phyloP scores from a whole-genome alignment of 2,888 invertebrate genomes.

The Euphydryas editha region DNA sequence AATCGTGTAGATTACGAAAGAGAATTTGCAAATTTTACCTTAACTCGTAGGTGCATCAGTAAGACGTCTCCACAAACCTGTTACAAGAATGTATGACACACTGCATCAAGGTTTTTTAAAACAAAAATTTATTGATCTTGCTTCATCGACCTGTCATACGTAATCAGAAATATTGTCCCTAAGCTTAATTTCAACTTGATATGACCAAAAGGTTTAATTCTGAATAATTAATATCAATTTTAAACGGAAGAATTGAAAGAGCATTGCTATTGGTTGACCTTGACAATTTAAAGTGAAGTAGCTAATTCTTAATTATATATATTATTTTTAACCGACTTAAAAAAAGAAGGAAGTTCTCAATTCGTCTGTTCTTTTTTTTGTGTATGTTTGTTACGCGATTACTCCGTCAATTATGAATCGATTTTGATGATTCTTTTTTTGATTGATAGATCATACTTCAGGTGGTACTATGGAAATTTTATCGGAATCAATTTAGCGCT shows the following conservation, averaged over 20 bases:
- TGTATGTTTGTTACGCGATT: too few relatives aligned
- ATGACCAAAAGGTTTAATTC: background rate
- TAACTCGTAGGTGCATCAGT: constrained; percentile 54
- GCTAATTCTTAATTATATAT: background rate
- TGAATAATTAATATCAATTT: background rate
- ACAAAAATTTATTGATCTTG: constrained; percentile 61
- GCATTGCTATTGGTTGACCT: background rate
- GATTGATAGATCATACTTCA: background rate
- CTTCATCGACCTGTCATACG: constrained; percentile 52
- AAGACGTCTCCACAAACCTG: constrained; percentile 62
- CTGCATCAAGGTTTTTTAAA: constrained; percentile 62
- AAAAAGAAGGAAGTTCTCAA: too few relatives aligned
- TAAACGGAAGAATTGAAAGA: background rate
- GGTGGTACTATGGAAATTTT: too few relatives aligned
- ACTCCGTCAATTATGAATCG: too few relatives aligned
- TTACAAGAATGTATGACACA: constrained; percentile 65
- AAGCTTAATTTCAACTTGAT: constrained; percentile 38
- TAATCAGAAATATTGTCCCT: constrained; percentile 45
- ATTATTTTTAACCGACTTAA: too few relatives aligned
- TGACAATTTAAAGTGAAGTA: background rate
- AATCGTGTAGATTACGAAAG: constrained; percentile 44
- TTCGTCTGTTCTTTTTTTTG: too few relatives aligned
- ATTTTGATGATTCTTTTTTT: too few relatives aligned
- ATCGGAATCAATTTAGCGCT: too few relatives aligned
- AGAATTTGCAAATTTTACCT: constrained; percentile 51